phyloP scores from a whole-genome alignment of 2,113 vertebrate species.

The Hystrix cristata region DNA sequence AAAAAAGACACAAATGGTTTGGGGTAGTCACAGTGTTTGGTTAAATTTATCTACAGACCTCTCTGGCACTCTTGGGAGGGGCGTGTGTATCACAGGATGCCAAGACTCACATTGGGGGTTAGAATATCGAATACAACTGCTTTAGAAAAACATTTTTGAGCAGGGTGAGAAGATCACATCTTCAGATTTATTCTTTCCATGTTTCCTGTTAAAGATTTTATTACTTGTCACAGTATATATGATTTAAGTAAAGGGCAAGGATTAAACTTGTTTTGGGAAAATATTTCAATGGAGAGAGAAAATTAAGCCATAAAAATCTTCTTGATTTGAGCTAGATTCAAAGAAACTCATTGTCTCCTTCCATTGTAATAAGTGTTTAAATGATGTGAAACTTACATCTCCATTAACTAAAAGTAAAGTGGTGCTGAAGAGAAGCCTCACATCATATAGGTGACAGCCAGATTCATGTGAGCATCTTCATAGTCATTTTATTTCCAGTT shows the following conservation, averaged over 20 bases:
- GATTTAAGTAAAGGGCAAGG: background rate
- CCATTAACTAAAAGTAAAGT: background rate
- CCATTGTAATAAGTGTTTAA: background rate
- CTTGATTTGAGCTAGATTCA: background rate
- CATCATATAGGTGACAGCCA: background rate
- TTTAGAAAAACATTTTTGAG: background rate
- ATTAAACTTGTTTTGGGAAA: background rate
- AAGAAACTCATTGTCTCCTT: slow-evolving; percentile 20
- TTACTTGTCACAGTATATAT: background rate
- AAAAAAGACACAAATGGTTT: background rate
- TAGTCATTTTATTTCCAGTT: background rate
- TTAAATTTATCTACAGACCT: background rate
- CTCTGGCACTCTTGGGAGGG: background rate
- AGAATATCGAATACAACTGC: background rate
- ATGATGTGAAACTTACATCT: background rate
- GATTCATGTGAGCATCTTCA: background rate
- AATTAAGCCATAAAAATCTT: slow-evolving; percentile 39
- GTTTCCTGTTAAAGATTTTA: background rate
- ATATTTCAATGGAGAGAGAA: background rate
- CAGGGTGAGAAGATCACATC: background rate
- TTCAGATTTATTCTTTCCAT: background rate
- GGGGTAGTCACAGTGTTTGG: background rate
- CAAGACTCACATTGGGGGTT: background rate
- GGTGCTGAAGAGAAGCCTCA: background rate
- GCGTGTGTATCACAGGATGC: background rate